phyloP scores from a whole-genome alignment of 1,140 invertebrate genomes.

The Philotrypesis tridentata region DNA sequence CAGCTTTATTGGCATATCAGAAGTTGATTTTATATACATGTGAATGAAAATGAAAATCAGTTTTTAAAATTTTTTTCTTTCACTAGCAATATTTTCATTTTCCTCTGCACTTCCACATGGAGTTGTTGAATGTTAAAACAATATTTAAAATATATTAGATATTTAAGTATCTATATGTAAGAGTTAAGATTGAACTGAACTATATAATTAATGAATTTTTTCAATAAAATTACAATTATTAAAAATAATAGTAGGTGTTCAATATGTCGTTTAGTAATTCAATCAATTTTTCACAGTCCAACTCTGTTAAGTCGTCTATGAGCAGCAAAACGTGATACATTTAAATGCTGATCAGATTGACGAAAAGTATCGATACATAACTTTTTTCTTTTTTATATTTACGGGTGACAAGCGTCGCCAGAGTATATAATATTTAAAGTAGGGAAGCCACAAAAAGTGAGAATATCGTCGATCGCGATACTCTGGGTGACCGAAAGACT shows the following conservation, averaged over 20 bases:
- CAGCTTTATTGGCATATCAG: slow-evolving; percentile 24
- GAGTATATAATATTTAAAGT: slow-evolving; percentile 24
- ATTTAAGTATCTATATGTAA: slow-evolving; percentile 25
- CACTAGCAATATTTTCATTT: background rate
- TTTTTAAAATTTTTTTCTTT: slow-evolving; percentile 6
- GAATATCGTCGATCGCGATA: slow-evolving; percentile 39
- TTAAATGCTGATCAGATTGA: slow-evolving; percentile 19
- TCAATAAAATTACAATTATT: slow-evolving; percentile 49
- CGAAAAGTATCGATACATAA: slow-evolving; percentile 20
- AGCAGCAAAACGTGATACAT: slow-evolving; percentile 18
- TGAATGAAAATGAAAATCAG: slow-evolving; percentile 5
- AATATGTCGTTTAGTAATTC: background rate
- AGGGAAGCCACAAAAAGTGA: slow-evolving; percentile 23
- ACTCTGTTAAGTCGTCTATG: slow-evolving; percentile 36
- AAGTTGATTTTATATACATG: slow-evolving; percentile 7
- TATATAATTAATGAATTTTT: slow-evolving; percentile 16
- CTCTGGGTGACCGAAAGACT: slow-evolving; percentile 49
- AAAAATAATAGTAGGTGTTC: slow-evolving; percentile 39
- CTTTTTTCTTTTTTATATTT: slow-evolving; percentile 38
- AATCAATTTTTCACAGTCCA: slow-evolving; percentile 30
- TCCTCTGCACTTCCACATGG: slow-evolving; percentile 10
- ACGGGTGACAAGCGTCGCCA: background rate
- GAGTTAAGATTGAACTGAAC: slow-evolving; percentile 9
- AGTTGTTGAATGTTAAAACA: slow-evolving; percentile 23
- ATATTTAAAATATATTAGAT: slow-evolving; percentile 32